Base-by-base conservation (phyloP, 2,888 invertebrate genomes). In the Rhopalosiphum nymphaeae region DNA sequence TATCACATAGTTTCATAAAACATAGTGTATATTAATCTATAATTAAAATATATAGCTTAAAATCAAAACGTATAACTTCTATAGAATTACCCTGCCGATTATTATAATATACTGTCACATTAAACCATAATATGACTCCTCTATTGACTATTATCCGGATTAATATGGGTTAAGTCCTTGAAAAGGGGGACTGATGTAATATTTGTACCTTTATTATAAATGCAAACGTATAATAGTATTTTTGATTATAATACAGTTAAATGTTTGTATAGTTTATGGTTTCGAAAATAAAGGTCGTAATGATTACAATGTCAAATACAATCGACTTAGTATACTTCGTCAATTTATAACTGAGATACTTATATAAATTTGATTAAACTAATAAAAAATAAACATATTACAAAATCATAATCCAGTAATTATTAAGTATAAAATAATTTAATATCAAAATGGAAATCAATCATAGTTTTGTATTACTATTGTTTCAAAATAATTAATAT, bases 191-290 rank as follows among this genome's bases (percentile, higher is more conserved):
- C 1, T 25, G 36, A 21, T 87, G n/a, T 53, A 87, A 87, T 36
- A 53, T 25, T 42, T 44, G 36, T 42, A 42, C 42, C 13, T 91
- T 91, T 44, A 84, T 29, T 84, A 91, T 84, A 46, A n/a, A 49
- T 90, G 29, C 7, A 49, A 5, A 13, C 26, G 46, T n/a, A 61
- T 57, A 90, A 16, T 67, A 90, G 91, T 53, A 42, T 44, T 85
- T 56, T 85, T 91, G 7, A n/a, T n/a, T 86, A 13, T 86, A 91
- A 86, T 57, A 44, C 44, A 26, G n/a, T 86, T 84, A 84, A 53
- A 16, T 42, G 29, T 91, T 91, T 57, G 42, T 91, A 85, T 36
- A 86, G 91, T 91, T 86, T 91, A 91, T 57, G 91, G 91, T 91
- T 91, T 91, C 86, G 16, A 85, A 91, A 11, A 29, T 61, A 67